Evolutionary conservation across 1,140 invertebrate species (phyloP), one percentile per base, ranked within the genome.

Genomic region (Papilio aristodemus): DNA sequence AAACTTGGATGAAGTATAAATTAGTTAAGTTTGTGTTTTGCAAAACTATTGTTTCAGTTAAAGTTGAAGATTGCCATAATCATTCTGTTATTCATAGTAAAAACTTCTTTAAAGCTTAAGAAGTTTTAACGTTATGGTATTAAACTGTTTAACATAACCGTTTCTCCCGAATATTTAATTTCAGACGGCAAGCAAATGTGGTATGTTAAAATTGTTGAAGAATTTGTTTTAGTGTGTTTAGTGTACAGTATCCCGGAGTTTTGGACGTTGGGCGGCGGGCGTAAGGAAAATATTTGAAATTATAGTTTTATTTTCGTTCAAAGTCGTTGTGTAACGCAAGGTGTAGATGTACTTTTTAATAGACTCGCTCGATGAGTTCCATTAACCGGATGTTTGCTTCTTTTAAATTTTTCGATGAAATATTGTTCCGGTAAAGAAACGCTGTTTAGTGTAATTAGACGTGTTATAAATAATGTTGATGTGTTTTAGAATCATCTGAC

Each of bases 211-310:
- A 39, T 46, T 60, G 38, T 60, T 46, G 25, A 69, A 39, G 43
- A 69, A 69, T 69, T 69, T 39, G 25, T 46, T 46, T 60, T 69
- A 11, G 39, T 69, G 60, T 69, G 54, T 69, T 69, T 59, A 68
- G 67, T n/a, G 14, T 32, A 32, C 58, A 19, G 32, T 36, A 60
- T 60, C 43, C 57, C 11, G 17, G 37, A 66, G 62, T 37, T 66
- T 46, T 25, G 41, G 9, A 43, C 39, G 41, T 13, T 66, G 41
- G 60, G 37, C 22, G 37, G 37, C 11, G 62, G 37, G 37, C 11
- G 62, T 17, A 66, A 66, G 41, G 41, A 66, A 43, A 66, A 66
- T 66, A 66, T 66, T n/a, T 36, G 62, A 66, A 43, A 66, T 66
- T 46, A 66, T 27, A 66, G 62, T 66, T 66, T 46, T 66, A 66